Base-by-base conservation (phyloP, 2,797 vertebrate species). In the Syngnathus rostellatus region DNA sequence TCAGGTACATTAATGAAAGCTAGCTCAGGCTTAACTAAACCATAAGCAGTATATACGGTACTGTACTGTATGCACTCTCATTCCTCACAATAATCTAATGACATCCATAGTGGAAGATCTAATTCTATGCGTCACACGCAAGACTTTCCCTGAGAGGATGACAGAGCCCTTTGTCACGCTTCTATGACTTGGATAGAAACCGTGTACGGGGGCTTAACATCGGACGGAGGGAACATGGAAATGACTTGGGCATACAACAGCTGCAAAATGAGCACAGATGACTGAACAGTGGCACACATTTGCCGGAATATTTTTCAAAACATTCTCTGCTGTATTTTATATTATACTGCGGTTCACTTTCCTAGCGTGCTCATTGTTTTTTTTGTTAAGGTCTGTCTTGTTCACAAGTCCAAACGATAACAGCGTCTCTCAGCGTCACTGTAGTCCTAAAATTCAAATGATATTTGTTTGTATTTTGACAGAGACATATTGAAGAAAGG, bases 401-500 rank as follows among this genome's bases (percentile, higher is more conserved):
- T 1, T 25, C 25, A 25, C 25, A 25, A 25, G 25, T 25, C 25
- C 25, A 25, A 25, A 25, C 25, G 2, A 25, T 25, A 31, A 31
- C 31, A 31, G 31, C 0, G 7, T 50, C 2, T 50, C 46, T 58
- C 31, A 38, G 46, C 17, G 19, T 2, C 10, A 43, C 41, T 3
- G 11, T 43, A 12, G 2, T 43, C 10, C 12, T 4, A 45, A 14
- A 14, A 45, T 14, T 3, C 5, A 14, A 45, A 45, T 5, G 2
- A 19, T 2, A 0, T 68, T 11, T 77, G 40, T 75, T 19, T 58
- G 16, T 45, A 6, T 57, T 25, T 55, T 5, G 7, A 31, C 83
- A 99, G 97, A 83, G 93, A 96, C 38, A 82, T 88, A 2, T 88
- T 99, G 59, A 70, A 63, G 72, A 91, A 83, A 8, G 93, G 93